Conservation (phyloP, 2,113 vertebrate species). For the Mormoops blainvillei region DNA sequence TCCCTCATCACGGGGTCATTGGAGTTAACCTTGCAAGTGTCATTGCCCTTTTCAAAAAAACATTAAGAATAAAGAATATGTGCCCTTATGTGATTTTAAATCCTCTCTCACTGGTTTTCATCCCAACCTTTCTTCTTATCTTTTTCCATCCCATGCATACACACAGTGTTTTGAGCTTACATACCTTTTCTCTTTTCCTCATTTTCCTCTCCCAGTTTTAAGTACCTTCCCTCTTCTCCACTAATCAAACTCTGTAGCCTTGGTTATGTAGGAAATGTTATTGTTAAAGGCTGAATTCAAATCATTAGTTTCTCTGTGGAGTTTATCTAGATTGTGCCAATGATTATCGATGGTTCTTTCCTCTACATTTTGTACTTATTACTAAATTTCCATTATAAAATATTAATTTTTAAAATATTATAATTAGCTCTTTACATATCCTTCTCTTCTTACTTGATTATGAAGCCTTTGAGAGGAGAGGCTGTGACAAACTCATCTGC, state of each 20-base stretch:
- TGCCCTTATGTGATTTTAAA: not conserved
- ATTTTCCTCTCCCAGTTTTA: not conserved
- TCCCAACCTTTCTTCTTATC: not conserved
- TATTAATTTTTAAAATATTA: not conserved
- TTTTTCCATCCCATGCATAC: not conserved
- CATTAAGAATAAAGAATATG: not conserved
- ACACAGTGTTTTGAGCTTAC: not conserved
- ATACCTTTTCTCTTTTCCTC: not conserved
- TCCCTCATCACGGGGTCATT: not conserved
- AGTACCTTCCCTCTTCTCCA: not conserved
- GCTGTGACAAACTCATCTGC: not conserved
- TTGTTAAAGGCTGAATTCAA: not conserved
- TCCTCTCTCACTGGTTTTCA: not conserved
- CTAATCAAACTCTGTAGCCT: not conserved
- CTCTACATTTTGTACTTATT: not conserved
- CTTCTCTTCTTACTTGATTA: not conserved
- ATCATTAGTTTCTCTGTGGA: not conserved
- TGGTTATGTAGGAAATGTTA: not conserved
- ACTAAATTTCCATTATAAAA: not conserved
- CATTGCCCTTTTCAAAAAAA: not conserved
- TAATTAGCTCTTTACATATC: not conserved
- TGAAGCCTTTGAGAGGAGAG: not conserved
- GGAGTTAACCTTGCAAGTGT: not conserved
- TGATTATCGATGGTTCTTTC: not conserved
- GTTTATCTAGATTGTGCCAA: not conserved